Percentiles rank a stretch among this genome's conserved stretches.
These are phyloP conservation scores for Drosophila merina DNA, from an alignment of 2,888 invertebrate species.

Conservation along the genomic window DNA sequence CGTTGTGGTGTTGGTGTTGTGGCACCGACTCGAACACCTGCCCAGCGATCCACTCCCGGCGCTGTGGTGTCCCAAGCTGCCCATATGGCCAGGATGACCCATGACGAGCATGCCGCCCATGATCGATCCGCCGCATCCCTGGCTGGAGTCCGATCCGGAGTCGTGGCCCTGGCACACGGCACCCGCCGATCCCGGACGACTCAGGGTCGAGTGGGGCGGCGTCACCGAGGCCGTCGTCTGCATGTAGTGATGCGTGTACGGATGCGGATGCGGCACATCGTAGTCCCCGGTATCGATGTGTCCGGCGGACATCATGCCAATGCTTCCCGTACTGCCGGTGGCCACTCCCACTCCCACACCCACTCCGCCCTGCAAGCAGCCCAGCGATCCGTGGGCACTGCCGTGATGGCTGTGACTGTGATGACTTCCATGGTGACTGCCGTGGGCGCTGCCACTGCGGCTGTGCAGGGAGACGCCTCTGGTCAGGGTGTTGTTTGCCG, in stretches of 20 bases:
- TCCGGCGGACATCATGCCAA: constrained; percentile 82
- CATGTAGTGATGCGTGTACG: constrained; percentile 84
- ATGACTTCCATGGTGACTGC: constrained; percentile 66
- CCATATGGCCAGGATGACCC: constrained; percentile 73
- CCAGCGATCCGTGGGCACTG: constrained; percentile 80
- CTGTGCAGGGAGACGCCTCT: constrained; percentile 83
- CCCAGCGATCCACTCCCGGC: constrained; percentile 82
- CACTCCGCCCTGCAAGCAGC: constrained; percentile 77
- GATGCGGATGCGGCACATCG: constrained; percentile 84
- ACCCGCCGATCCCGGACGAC: constrained; percentile 83
- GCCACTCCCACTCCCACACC: constrained; percentile 59
- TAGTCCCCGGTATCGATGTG: constrained; percentile 84
- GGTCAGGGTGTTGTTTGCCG: constrained; percentile 84
- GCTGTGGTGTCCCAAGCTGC: constrained; percentile 80
- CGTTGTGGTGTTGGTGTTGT: constrained; percentile 77
- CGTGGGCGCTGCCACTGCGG: constrained; percentile 81
- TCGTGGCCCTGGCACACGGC: constrained; percentile 83
- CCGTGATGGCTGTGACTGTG: constrained; percentile 80
- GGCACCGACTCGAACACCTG: constrained; percentile 83
- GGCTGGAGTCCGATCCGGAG: constrained; percentile 84
- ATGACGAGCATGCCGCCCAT: constrained; percentile 80
- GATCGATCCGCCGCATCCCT: constrained; percentile 82
- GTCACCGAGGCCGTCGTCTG: constrained; percentile 83
- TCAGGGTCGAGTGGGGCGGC: constrained; percentile 83
- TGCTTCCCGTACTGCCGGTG: constrained; percentile 77